A percentile compares a stretch with the other conserved stretches of the same genome.
phyloP scores from a whole-genome alignment of 2,113 vertebrate genomes.

The Forbesichthys agassizii region DNA sequence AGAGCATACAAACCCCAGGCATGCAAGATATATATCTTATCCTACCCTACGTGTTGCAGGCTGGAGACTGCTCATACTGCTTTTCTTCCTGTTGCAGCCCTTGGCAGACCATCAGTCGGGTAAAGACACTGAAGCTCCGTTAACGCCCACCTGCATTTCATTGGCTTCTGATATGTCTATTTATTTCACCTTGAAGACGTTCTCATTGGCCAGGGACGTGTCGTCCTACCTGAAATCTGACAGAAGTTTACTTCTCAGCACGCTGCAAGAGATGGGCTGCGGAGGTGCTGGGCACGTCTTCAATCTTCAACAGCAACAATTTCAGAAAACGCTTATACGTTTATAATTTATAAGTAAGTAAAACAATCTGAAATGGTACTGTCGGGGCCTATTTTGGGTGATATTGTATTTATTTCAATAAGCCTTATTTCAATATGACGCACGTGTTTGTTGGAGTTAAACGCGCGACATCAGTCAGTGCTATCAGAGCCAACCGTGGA shows the following conservation, averaged over 20 bases:
- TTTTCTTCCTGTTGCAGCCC: neutral
- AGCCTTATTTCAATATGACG: neutral
- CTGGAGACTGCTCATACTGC: constrained; percentile 6
- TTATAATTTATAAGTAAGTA: too few species aligned
- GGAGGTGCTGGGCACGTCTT: neutral
- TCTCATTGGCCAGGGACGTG: constrained; percentile 52
- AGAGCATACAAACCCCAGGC: too few species aligned
- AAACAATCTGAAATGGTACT: neutral
- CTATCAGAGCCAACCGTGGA: constrained; percentile 23
- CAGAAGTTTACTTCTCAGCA: constrained; percentile 73
- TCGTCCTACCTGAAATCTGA: constrained; percentile 46
- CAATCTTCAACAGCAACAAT: neutral
- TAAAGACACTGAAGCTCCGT: neutral
- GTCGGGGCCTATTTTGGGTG: neutral
- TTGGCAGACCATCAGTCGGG: neutral
- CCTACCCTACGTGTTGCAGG: neutral
- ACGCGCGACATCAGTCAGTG: constrained; percentile 16
- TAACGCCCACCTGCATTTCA: constrained; percentile 49
- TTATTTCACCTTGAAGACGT: neutral
- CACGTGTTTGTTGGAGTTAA: constrained; percentile 7
- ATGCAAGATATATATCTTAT: neutral
- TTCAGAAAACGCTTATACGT: too few species aligned
- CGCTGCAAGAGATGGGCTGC: constrained; percentile 60
- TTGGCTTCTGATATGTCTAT: constrained; percentile 56
- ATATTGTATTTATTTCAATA: neutral